Evolutionary conservation across 2,797 vertebrate species (phyloP).

Genomic region (Spinus pinus): DNA sequence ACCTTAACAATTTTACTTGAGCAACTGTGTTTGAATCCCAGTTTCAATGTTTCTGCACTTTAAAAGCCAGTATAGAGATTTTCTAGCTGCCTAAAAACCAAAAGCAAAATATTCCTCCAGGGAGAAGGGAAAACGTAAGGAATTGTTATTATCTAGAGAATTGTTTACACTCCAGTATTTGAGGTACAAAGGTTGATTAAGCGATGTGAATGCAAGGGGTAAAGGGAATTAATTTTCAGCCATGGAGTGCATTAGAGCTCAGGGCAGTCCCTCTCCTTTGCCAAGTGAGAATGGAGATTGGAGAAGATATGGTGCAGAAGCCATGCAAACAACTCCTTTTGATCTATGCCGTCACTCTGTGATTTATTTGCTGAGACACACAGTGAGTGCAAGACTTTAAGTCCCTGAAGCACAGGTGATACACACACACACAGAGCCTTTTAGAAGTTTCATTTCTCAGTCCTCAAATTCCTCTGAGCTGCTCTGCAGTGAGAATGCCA

Average conservation of each 20-base stretch:
- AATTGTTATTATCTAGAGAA: background rate
- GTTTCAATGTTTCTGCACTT: background rate
- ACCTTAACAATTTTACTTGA: background rate
- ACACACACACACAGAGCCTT: background rate
- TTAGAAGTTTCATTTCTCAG: background rate
- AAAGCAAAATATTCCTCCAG: background rate
- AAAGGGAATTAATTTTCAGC: background rate
- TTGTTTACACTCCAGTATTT: background rate
- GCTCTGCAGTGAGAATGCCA: background rate
- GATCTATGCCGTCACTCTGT: background rate
- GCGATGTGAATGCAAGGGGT: background rate
- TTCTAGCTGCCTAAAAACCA: background rate
- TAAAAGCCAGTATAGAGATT: background rate
- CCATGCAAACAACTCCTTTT: background rate
- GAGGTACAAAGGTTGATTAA: background rate
- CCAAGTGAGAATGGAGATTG: background rate
- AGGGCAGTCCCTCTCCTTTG: background rate
- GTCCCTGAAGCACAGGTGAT: background rate
- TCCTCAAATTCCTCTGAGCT: background rate
- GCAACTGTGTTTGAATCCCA: background rate
- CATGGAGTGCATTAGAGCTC: background rate
- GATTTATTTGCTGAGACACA: conserved; percentile 12
- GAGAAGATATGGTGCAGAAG: background rate
- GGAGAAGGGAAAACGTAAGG: background rate
- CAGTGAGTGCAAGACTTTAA: background rate